Percentiles rank a stretch among this genome's conserved stretches.
These are phyloP conservation scores for Sesia apiformis DNA, from an alignment of 2,888 invertebrate species.

Conservation along the genomic window DNA sequence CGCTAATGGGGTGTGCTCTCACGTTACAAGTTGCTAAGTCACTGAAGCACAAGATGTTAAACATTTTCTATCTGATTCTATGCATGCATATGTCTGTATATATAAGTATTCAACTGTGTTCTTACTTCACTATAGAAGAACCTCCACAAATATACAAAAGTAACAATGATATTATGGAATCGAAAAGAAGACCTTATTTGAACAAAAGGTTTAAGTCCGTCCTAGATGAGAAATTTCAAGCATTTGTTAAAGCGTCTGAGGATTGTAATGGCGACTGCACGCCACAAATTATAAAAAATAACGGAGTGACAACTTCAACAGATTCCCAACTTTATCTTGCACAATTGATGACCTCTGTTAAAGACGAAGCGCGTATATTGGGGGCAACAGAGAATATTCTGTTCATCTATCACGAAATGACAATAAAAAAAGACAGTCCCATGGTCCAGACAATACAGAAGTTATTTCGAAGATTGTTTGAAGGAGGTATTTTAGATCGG, in stretches of 20 bases:
- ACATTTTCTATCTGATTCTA: constrained; percentile 36
- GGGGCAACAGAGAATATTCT: constrained; percentile 32
- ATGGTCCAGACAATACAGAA: constrained; percentile 24
- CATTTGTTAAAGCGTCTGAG: constrained; percentile 27
- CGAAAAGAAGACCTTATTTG: constrained; percentile 31
- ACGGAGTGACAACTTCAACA: constrained; percentile 35
- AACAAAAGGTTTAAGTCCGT: constrained; percentile 13
- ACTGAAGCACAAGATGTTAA: constrained; percentile 41
- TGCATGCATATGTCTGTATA: constrained; percentile 41
- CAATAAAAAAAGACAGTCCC: constrained; percentile 31
- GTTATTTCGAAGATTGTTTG: constrained; percentile 30
- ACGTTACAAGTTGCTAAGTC: constrained; percentile 31
- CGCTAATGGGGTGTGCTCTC: constrained; percentile 32
- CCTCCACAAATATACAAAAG: constrained; percentile 37
- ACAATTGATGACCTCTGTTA: constrained; percentile 35
- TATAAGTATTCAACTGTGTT: constrained; percentile 41
- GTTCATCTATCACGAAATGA: constrained; percentile 46
- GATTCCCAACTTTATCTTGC: constrained; percentile 29
- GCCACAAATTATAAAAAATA: constrained; percentile 18
- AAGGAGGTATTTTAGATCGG: constrained; percentile 34
- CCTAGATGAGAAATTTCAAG: constrained; percentile 27
- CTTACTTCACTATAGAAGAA: constrained; percentile 40
- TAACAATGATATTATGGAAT: constrained; percentile 33
- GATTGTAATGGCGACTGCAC: constrained; percentile 34
- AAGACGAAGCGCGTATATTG: constrained; percentile 42